These are phyloP conservation scores for Clupea harengus DNA, from an alignment of 2,113 vertebrate genomes.

Conservation along the genomic window DNA sequence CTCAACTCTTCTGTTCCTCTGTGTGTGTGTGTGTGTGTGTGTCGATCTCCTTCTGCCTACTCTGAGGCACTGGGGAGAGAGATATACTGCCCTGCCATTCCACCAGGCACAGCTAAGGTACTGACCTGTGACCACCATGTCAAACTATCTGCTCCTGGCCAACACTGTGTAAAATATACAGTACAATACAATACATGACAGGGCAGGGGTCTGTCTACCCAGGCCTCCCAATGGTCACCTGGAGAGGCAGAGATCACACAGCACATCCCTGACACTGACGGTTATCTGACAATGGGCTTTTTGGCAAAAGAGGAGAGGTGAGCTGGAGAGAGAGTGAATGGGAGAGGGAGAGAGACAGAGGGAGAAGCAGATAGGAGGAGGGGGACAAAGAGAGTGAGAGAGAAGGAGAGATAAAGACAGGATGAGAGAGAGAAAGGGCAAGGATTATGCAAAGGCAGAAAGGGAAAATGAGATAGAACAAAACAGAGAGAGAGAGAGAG, in stretches of 20 bases:
- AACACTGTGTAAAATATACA: slow-evolving; percentile 27
- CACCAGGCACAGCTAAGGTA: neutral
- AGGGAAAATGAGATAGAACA: neutral
- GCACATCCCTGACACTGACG: neutral
- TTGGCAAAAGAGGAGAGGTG: neutral
- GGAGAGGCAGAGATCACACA: neutral
- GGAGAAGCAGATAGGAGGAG: slow-evolving; percentile 6
- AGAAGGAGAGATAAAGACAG: neutral
- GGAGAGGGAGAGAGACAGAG: neutral
- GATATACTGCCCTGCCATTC: neutral
- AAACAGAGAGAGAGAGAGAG: neutral
- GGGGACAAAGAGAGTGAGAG: neutral
- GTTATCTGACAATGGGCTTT: neutral
- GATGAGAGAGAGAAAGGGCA: neutral
- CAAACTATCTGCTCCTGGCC: slow-evolving; percentile 38
- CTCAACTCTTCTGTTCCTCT: neutral
- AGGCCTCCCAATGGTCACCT: neutral
- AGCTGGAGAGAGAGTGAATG: neutral
- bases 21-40: slow-evolving; percentile 8
- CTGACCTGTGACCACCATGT: slow-evolving; percentile 44
- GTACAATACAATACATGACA: neutral
- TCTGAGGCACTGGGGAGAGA: neutral
- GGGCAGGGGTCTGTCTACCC: neutral
- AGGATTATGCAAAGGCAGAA: neutral
- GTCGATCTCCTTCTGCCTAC: neutral